A percentile compares a stretch with the other conserved stretches of the same genome.
Conservation (phyloP, 2,797 vertebrate genomes). For the Hoplostethus atlanticus region DNA sequence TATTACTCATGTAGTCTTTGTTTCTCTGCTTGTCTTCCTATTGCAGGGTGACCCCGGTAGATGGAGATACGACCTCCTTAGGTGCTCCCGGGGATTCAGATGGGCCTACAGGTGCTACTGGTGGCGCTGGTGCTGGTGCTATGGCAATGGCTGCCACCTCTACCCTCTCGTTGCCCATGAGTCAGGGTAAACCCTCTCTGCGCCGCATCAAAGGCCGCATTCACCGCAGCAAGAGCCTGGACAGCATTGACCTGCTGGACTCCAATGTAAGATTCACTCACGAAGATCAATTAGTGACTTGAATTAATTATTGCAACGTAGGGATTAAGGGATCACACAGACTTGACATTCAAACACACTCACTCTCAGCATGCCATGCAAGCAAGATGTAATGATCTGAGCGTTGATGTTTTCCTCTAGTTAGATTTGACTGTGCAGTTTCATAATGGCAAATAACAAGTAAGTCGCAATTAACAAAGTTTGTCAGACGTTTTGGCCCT, state of each 20-base stretch:
- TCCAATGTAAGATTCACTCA: conserved; percentile 87
- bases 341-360: neutral
- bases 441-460: neutral
- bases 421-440: neutral
- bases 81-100: conserved; percentile 68
- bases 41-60: conserved; percentile 92
- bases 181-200: conserved; percentile 94
- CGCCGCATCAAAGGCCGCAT: conserved; percentile 96
- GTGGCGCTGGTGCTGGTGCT: conserved; percentile 69
- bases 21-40: conserved; percentile 10
- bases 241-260: conserved; percentile 94
- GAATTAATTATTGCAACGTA: neutral
- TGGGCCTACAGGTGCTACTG: conserved; percentile 69
- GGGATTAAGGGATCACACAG: neutral
- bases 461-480: neutral
- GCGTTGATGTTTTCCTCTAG: neutral
- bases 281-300: neutral
- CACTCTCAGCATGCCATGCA: neutral
- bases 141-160: conserved; percentile 78
- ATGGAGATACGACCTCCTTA: conserved; percentile 83
- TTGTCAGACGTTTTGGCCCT: no score
- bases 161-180: conserved; percentile 83
- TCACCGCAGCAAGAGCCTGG: conserved; percentile 96
- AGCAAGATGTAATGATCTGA: no score
- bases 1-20: neutral